Conservation (phyloP, 2,113 vertebrate genomes). For the Centropus unirufus region DNA sequence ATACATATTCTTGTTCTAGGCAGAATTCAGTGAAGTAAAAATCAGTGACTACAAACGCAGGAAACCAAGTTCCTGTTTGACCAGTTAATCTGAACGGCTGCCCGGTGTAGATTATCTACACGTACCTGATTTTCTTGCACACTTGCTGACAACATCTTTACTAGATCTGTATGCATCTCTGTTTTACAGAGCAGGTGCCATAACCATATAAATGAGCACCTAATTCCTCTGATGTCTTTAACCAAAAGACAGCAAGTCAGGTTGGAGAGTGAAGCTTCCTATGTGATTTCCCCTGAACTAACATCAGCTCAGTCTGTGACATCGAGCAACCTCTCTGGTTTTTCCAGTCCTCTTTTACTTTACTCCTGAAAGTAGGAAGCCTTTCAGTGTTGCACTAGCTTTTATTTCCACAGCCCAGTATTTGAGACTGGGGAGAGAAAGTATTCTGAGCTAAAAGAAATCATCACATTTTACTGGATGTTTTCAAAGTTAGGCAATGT, state of each 20-base stretch:
- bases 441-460: background rate
- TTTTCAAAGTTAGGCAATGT: background rate
- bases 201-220: background rate
- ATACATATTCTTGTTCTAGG: background rate
- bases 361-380: background rate
- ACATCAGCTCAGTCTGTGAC: background rate
- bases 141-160: background rate
- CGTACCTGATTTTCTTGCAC: background rate
- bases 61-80: background rate
- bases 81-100: background rate
- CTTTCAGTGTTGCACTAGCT: background rate
- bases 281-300: background rate
- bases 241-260: background rate
- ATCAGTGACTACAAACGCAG: background rate
- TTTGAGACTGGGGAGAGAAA: background rate
- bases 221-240: background rate
- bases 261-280: background rate
- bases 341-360: background rate
- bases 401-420: background rate
- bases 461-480: background rate
- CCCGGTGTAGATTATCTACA: background rate
- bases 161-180: background rate
- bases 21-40: background rate
- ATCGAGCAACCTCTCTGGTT: background rate
- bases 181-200: background rate